Conservation (phyloP, 2,888 invertebrate species). For the Silvanus unidentatus region DNA sequence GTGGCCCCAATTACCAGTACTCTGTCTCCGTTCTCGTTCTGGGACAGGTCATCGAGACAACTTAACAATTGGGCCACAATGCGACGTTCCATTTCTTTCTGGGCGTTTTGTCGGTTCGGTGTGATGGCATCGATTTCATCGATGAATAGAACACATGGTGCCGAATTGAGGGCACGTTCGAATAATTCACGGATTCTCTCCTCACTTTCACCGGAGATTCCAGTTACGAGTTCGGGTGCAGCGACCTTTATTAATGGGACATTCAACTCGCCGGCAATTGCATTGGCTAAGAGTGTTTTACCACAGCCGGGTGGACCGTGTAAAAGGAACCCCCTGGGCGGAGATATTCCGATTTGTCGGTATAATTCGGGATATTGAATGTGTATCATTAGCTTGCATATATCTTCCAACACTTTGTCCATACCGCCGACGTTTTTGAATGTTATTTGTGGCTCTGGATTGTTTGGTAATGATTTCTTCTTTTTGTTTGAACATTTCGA, state of each 20-base stretch:
- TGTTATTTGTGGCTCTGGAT: constrained; percentile 45
- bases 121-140: constrained; percentile 98
- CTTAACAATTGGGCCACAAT: constrained; percentile 89
- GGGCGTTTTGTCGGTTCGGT: constrained; percentile 81
- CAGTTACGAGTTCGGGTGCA: constrained; percentile 88
- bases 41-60: constrained; percentile 70
- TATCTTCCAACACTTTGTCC: constrained; percentile 58
- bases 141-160: constrained; percentile 85
- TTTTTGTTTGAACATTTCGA: constrained; percentile 39
- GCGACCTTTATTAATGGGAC: constrained; percentile 81
- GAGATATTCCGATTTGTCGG: constrained; percentile 72
- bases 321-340: constrained; percentile 84
- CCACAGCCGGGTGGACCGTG: constrained; percentile 98
- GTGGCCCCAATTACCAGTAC: constrained; percentile 93
- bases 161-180: constrained; percentile 66
- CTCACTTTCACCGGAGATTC: constrained; percentile 94
- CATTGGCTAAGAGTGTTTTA: constrained; percentile 74
- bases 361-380: constrained; percentile 90
- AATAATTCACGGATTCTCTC: constrained; percentile 87
- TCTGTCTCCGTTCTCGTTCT: constrained; percentile 52
- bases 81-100: constrained; percentile 92
- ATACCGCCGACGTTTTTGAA: constrained; percentile 80
- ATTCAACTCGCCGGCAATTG: constrained; percentile 79
- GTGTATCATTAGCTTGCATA: constrained; percentile 60
- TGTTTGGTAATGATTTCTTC: constrained; percentile 36